Evolutionary conservation across 2,888 invertebrate species (phyloP).

Genomic region (Spatulosminthurus flaviceps): DNA sequence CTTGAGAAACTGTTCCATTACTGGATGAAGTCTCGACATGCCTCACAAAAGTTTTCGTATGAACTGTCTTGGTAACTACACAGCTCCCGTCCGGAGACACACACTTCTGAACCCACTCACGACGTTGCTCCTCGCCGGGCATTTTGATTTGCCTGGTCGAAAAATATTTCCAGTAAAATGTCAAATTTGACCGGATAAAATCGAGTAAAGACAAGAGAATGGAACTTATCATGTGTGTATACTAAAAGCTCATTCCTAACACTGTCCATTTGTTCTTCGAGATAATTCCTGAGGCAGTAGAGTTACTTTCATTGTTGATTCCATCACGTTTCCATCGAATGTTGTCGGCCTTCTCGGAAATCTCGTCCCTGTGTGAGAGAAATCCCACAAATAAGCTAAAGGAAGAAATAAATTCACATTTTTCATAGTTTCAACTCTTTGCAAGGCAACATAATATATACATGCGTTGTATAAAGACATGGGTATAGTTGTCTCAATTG

Average conservation of each 20-base stretch:
- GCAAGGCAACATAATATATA: too few species aligned
- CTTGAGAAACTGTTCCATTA: slow-evolving; percentile 88
- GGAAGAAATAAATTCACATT: too few species aligned
- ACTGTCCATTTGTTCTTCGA: slow-evolving; percentile 88
- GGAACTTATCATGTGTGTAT: slow-evolving; percentile 97
- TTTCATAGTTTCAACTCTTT: too few species aligned
- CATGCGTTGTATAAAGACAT: too few species aligned
- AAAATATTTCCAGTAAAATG: too few species aligned
- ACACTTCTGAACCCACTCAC: slow-evolving; percentile 99
- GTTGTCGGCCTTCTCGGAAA: slow-evolving; percentile 93
- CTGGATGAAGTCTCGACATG: slow-evolving; percentile 98
- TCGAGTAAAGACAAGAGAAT: too few species aligned
- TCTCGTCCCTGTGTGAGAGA: slow-evolving; percentile 76
- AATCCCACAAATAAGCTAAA: too few species aligned
- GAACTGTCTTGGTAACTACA: slow-evolving; percentile 97
- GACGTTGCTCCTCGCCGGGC: slow-evolving; percentile 93
- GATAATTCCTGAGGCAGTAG: too few species aligned
- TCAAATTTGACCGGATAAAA: too few species aligned
- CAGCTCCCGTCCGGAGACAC: slow-evolving; percentile 99
- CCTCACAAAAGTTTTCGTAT: slow-evolving; percentile 99
- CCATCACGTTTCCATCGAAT: slow-evolving; percentile 86
- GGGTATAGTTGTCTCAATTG: too few species aligned
- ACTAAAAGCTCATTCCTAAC: slow-evolving; percentile 93
- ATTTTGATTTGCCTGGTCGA: too few species aligned
- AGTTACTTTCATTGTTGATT: slow-evolving; percentile 92